Evolutionary conservation across 2,113 vertebrate species (phyloP).

Genomic region (Trogon surrucura): DNA sequence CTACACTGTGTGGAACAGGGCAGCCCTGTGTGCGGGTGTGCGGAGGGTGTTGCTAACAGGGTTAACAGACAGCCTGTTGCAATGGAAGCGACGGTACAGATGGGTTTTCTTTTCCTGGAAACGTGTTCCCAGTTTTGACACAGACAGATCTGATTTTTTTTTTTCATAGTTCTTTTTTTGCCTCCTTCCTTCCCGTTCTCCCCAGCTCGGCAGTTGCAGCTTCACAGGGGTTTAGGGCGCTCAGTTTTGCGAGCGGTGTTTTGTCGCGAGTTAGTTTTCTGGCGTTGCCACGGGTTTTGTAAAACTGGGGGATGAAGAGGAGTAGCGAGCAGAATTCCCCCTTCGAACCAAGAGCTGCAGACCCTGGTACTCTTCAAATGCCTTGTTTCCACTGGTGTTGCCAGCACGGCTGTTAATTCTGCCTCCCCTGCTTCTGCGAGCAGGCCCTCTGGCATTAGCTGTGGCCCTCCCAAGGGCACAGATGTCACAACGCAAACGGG

Average conservation of each 20-base stretch:
- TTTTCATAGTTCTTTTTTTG: fast-evolving
- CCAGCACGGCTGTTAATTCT: background rate
- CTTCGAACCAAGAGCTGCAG: background rate
- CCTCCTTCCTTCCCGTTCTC: background rate
- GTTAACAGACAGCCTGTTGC: background rate
- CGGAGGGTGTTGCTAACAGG: background rate
- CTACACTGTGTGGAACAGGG: conserved; percentile 53
- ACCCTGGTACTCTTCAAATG: background rate
- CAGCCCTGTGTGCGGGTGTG: background rate
- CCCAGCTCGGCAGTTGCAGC: background rate
- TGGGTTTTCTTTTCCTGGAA: background rate
- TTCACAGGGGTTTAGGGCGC: fast-evolving
- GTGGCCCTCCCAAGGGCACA: background rate
- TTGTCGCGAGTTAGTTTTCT: fast-evolving
- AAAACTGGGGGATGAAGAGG: background rate
- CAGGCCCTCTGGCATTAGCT: background rate
- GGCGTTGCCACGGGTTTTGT: fast-evolving
- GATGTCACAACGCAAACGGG: background rate
- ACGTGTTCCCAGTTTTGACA: background rate
- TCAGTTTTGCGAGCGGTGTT: background rate
- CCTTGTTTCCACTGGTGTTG: background rate
- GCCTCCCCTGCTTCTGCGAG: background rate
- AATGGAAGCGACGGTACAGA: fast-evolving
- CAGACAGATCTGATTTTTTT: fast-evolving
- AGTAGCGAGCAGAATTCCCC: background rate